Conservation (phyloP, 2,113 vertebrate species). For the Pipa parva region DNA sequence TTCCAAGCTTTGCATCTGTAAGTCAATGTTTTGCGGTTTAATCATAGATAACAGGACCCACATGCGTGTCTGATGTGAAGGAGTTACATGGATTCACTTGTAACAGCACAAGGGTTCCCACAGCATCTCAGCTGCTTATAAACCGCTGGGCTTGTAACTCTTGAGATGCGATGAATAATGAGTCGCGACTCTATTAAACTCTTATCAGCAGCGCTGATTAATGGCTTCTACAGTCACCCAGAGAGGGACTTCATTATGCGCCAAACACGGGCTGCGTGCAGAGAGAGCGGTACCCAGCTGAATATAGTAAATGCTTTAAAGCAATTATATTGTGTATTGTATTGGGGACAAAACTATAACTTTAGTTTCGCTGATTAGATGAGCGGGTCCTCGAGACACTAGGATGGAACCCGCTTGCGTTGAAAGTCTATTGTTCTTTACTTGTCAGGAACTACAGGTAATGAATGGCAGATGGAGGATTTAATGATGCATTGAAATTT, state of each 20-base stretch:
- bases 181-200: constrained; percentile 53
- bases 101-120: constrained; percentile 43
- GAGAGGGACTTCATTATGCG: constrained; percentile 51
- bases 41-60: neutral
- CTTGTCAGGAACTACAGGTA: neutral
- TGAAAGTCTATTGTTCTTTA: neutral
- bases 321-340: constrained; percentile 24
- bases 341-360: neutral
- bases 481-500: neutral
- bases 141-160: constrained; percentile 46
- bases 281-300: constrained; percentile 35
- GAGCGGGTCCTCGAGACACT: neutral
- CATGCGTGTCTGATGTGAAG: neutral
- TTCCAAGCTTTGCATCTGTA: too few species aligned
- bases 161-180: constrained; percentile 53
- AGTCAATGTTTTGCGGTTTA: too few species aligned
- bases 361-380: constrained; percentile 12
- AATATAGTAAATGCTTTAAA: constrained; percentile 17
- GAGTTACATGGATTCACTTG: constrained; percentile 48
- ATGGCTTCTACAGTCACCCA: constrained; percentile 45
- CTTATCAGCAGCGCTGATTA: constrained; percentile 48
- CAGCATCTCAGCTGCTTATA: constrained; percentile 47
- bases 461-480: neutral
- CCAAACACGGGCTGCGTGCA: constrained; percentile 21
- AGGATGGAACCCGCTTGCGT: neutral